These are phyloP conservation scores for Trinorchestia longiramus DNA, from an alignment of 1,140 invertebrate species.

Conservation along the genomic window DNA sequence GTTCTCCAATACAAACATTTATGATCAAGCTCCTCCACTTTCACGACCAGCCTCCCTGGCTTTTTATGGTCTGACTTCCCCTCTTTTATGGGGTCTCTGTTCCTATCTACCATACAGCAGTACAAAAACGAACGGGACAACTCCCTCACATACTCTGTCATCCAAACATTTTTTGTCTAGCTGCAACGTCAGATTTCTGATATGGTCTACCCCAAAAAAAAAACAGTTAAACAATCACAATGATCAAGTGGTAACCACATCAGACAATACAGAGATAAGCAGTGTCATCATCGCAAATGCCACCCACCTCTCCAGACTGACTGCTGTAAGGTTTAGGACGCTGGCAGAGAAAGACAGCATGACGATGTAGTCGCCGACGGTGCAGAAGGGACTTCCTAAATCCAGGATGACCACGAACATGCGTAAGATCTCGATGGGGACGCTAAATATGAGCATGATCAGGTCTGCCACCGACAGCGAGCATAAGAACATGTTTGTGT, in stretches of 20 bases:
- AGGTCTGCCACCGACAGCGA: conserved; percentile 71
- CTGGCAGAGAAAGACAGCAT: conserved; percentile 70
- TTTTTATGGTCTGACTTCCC: neutral
- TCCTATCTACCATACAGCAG: too few species aligned
- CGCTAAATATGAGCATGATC: conserved; percentile 70
- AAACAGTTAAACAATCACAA: too few species aligned
- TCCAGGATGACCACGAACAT: conserved; percentile 70
- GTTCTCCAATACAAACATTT: neutral
- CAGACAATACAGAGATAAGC: neutral
- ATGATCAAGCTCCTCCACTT: neutral
- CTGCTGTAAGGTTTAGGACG: conserved; percentile 71
- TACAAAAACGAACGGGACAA: too few species aligned
- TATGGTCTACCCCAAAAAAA: too few species aligned
- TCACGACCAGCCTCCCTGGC: neutral
- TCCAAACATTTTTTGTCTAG: neutral
- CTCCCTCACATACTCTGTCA: too few species aligned
- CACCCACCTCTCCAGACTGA: conserved; percentile 70
- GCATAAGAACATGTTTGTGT: conserved; percentile 69
- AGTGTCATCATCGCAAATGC: neutral
- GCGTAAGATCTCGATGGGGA: conserved; percentile 70
- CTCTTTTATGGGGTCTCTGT: neutral
- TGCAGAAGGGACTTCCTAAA: conserved; percentile 70
- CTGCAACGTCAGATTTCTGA: neutral
- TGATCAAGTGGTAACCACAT: neutral
- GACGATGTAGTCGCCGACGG: conserved; percentile 69